A percentile compares a stretch with the other conserved stretches of the same genome.
These are phyloP conservation scores for Seira ritae DNA, from an alignment of 2,888 invertebrate species.

Conservation along the genomic window DNA sequence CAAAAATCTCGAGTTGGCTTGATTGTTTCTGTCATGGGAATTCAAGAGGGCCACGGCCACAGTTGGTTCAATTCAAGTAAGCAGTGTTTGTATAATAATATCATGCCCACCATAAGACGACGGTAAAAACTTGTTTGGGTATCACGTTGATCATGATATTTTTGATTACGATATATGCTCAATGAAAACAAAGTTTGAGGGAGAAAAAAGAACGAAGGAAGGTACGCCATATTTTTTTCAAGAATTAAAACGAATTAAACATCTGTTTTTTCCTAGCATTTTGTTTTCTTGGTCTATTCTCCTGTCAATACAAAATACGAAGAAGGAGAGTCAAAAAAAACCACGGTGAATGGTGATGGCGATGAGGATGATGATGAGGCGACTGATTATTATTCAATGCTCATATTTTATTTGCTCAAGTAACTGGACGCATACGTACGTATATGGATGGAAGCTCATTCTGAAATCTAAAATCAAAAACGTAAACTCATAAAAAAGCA, in stretches of 20 bases:
- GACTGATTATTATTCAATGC: constrained; percentile 33
- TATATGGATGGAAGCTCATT: constrained; percentile 10
- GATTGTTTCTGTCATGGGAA: too few relatives aligned
- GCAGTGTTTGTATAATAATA: neutral
- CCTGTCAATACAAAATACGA: neutral
- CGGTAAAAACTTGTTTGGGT: constrained; percentile 37
- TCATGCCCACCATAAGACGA: neutral
- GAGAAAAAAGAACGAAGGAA: neutral
- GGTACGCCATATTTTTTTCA: constrained; percentile 20
- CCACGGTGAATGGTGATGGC: neutral
- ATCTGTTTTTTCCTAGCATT: constrained; percentile 13
- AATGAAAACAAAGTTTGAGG: constrained; percentile 25
- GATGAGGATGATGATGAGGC: constrained; percentile 4
- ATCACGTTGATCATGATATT: constrained; percentile 44
- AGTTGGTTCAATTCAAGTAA: neutral
- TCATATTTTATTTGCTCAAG: constrained; percentile 36
- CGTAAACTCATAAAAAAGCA: constrained; percentile 27
- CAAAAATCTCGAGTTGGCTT: too few relatives aligned
- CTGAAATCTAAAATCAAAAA: constrained; percentile 3
- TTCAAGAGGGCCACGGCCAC: too few relatives aligned
- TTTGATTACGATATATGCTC: constrained; percentile 35
- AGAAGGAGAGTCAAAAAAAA: neutral
- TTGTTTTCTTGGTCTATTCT: neutral
- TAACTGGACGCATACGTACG: constrained; percentile 15
- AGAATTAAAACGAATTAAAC: constrained; percentile 25